Conservation (phyloP, 2,888 invertebrate species). For the Tinea trinotella region DNA sequence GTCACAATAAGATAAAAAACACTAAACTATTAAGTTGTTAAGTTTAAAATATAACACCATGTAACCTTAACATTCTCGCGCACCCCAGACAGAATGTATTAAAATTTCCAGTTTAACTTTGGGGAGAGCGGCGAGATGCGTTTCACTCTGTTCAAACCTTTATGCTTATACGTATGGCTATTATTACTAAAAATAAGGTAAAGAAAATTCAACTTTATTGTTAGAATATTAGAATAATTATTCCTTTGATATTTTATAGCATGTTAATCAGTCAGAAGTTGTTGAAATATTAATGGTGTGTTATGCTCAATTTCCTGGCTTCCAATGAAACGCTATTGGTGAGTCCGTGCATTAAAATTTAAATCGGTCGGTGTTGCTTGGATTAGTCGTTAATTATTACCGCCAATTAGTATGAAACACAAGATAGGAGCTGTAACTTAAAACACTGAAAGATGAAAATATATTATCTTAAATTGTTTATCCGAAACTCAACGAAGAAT, state of each 20-base stretch:
- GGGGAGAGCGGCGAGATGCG: conserved; percentile 46
- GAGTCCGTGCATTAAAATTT: conserved; percentile 38
- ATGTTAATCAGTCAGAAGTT: conserved; percentile 56
- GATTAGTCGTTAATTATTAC: conserved; percentile 16
- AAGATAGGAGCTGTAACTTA: conserved; percentile 6
- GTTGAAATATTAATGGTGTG: conserved; percentile 65
- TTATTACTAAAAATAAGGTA: conserved; percentile 29
- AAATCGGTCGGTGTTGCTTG: conserved; percentile 20
- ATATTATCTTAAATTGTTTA: not conserved
- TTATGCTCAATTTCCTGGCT: conserved; percentile 69
- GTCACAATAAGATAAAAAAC: no score
- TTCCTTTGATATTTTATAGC: conserved; percentile 7
- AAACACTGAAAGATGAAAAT: not conserved
- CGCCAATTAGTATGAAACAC: conserved; percentile 11
- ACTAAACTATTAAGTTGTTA: no score
- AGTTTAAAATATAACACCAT: conserved; percentile 27
- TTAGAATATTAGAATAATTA: not conserved
- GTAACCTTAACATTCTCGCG: conserved; percentile 30
- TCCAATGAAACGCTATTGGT: conserved; percentile 56
- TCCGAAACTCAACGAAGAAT: not conserved
- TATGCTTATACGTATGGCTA: conserved; percentile 34
- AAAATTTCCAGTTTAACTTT: conserved; percentile 58
- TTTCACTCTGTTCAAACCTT: conserved; percentile 30
- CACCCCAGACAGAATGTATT: conserved; percentile 47
- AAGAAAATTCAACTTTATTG: conserved; percentile 29